These are phyloP conservation scores for Drosophila affinis DNA, from an alignment of 2,888 invertebrate genomes.

Conservation along the genomic window DNA sequence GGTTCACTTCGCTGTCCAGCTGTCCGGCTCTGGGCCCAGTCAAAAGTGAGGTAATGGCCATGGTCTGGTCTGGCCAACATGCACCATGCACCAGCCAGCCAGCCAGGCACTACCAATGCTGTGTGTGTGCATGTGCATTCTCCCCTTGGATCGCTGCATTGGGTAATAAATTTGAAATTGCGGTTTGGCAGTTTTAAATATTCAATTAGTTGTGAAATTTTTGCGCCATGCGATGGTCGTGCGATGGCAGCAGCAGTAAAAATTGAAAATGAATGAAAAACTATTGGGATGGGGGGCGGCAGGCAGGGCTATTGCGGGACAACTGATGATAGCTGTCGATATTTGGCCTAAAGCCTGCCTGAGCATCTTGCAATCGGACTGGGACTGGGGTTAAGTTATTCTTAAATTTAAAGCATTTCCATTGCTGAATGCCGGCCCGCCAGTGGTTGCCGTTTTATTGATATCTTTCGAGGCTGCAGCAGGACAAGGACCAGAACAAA, in stretches of 20 bases:
- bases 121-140: too few species aligned
- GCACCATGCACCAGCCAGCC: background rate
- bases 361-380: conserved; percentile 2
- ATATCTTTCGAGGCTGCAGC: conserved; percentile 63
- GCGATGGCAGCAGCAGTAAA: conserved; percentile 17
- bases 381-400: conserved; percentile 19
- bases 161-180: conserved; percentile 82
- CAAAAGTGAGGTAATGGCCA: conserved; percentile 38
- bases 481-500: conserved; percentile 26
- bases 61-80: conserved; percentile 10
- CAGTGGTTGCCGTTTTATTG: conserved; percentile 62
- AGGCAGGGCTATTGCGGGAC: background rate
- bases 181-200: conserved; percentile 81
- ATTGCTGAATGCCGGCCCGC: conserved; percentile 12
- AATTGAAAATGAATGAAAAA: conserved; percentile 37
- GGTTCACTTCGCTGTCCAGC: conserved; percentile 11
- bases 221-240: conserved; percentile 47
- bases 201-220: conserved; percentile 82
- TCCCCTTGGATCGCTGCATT: conserved; percentile 44
- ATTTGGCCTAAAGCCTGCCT: conserved; percentile 29
- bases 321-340: conserved; percentile 60
- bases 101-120: background rate
- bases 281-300: background rate
- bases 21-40: background rate
- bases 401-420: conserved; percentile 28